A percentile compares a stretch with the other conserved stretches of the same genome.
Conservation (phyloP, 2,797 vertebrate species). For the Gymnoscopelus braueri region DNA sequence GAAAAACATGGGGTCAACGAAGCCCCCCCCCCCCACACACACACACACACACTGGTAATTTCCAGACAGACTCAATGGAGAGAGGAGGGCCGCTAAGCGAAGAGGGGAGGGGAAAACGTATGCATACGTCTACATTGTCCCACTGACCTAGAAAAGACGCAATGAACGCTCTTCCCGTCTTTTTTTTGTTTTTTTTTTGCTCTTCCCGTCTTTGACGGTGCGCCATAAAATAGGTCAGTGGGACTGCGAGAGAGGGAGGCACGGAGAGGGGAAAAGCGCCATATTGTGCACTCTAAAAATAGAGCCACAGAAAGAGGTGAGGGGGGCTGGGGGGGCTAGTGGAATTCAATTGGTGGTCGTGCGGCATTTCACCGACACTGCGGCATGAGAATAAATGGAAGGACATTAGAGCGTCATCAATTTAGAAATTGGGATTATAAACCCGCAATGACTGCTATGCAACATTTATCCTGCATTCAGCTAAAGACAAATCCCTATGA, state of each 20-base stretch:
- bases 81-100: constrained; percentile 42
- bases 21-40: neutral
- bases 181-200: too few relatives aligned
- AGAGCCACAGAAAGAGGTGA: constrained; percentile 66
- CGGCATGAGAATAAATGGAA: constrained; percentile 36
- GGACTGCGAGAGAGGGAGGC: constrained; percentile 73
- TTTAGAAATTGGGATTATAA: constrained; percentile 55
- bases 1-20: constrained; percentile 51
- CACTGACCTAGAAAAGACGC: constrained; percentile 84
- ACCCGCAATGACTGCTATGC: constrained; percentile 42
- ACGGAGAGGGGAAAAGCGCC: constrained; percentile 63
- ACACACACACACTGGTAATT: constrained; percentile 33
- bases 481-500: constrained; percentile 15
- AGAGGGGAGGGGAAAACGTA: constrained; percentile 51
- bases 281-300: constrained; percentile 83
- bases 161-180: constrained; percentile 79
- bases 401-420: constrained; percentile 44
- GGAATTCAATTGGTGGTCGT: constrained; percentile 60
- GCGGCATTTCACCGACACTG: constrained; percentile 74
- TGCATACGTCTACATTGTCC: constrained; percentile 72
- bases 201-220: constrained; percentile 74
- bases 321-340: constrained; percentile 54
- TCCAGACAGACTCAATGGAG: constrained; percentile 43
- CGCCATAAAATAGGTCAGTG: constrained; percentile 84
- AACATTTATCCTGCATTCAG: constrained; percentile 37